Percentiles rank a stretch among this genome's conserved stretches.
Evolutionary conservation across 2,113 vertebrate species (phyloP).

Genomic region (Dromiciops gliroides): DNA sequence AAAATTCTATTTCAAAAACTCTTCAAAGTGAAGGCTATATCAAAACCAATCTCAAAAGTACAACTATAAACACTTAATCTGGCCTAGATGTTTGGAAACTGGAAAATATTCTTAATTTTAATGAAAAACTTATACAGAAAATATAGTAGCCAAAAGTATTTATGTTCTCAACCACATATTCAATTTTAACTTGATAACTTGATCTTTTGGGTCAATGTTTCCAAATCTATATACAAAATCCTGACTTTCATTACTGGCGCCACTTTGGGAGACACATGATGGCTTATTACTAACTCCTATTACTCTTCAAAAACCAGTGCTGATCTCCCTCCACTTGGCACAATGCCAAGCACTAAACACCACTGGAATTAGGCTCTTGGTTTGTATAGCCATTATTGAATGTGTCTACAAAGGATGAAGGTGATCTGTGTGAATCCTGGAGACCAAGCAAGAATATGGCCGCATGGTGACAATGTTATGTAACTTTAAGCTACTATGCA

Average conservation of each 20-base stretch:
- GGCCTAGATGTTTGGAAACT: constrained; percentile 7
- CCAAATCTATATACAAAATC: constrained; percentile 48
- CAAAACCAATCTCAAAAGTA: not conserved
- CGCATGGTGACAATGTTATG: not conserved
- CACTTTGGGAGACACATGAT: constrained; percentile 64
- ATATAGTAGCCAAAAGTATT: constrained; percentile 17
- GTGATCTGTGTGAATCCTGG: not conserved
- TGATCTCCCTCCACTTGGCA: constrained; percentile 75
- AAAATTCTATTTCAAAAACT: constrained; percentile 31
- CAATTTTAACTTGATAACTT: constrained; percentile 27
- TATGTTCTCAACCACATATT: constrained; percentile 65
- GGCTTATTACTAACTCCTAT: constrained; percentile 68
- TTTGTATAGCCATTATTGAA: constrained; percentile 1
- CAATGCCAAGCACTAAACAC: not conserved
- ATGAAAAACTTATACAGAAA: constrained; percentile 31
- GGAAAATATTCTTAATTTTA: constrained; percentile 33
- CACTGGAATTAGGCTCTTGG: not conserved
- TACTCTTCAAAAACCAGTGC: constrained; percentile 38
- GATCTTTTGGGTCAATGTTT: constrained; percentile 41
- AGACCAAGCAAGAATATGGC: not conserved
- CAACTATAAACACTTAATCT: not conserved
- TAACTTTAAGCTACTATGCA: not conserved
- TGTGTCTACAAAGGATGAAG: not conserved
- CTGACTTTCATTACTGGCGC: constrained; percentile 81
- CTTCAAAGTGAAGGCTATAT: constrained; percentile 32